phyloP scores from a whole-genome alignment of 2,113 vertebrate genomes.

The Meleagris gallopavo region DNA sequence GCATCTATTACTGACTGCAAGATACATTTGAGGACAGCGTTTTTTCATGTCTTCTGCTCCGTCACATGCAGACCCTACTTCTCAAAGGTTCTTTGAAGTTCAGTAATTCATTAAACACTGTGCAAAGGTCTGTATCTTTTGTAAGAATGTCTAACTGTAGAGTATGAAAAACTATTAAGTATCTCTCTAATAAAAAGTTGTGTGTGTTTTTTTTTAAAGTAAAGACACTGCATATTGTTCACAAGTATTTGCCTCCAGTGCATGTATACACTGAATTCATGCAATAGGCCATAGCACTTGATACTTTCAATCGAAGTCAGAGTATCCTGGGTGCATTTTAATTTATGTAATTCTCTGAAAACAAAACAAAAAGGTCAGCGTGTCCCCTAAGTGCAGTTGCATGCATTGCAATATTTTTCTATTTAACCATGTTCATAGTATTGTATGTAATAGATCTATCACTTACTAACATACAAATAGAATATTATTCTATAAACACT shows the following conservation, averaged over 20 bases:
- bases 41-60: constrained; percentile 77
- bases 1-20: constrained; percentile 77
- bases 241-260: background rate
- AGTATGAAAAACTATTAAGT: constrained; percentile 26
- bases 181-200: constrained; percentile 1
- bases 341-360: background rate
- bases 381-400: background rate
- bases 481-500: background rate
- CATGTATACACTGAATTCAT: background rate
- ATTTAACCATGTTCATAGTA: background rate
- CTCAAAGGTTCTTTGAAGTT: constrained; percentile 76
- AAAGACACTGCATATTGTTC: constrained; percentile 2
- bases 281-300: background rate
- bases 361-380: background rate
- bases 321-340: background rate
- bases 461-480: background rate
- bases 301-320: background rate
- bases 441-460: background rate
- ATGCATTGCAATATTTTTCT: background rate
- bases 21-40: constrained; percentile 74
- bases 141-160: constrained; percentile 36
- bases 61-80: constrained; percentile 66
- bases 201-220: constrained; percentile 14
- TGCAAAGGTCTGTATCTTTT: constrained; percentile 8
- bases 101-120: constrained; percentile 78